phyloP scores from a whole-genome alignment of 1,140 invertebrate genomes.

The Ylistrum balloti region DNA sequence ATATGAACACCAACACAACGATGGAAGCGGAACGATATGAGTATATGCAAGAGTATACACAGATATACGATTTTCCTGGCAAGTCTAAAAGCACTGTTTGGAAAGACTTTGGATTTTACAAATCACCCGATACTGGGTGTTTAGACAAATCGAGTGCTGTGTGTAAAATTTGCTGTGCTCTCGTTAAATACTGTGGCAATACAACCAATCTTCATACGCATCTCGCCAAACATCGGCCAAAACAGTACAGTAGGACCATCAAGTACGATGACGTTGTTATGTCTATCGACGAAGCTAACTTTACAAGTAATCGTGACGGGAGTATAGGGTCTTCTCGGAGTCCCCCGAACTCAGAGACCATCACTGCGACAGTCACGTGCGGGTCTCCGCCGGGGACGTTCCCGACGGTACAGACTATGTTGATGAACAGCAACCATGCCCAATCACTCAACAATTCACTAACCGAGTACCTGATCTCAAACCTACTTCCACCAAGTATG shows the following conservation, averaged over 20 bases:
- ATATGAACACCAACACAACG: neutral
- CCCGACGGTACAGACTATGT: neutral
- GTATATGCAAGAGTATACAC: slow-evolving; percentile 34
- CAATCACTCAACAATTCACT: neutral
- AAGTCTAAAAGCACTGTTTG: slow-evolving; percentile 66
- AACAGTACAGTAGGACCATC: slow-evolving; percentile 39
- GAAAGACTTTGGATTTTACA: slow-evolving; percentile 69
- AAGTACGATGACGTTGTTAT: slow-evolving; percentile 44
- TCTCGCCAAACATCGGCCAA: slow-evolving; percentile 51
- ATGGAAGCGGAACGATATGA: neutral
- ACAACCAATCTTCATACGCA: slow-evolving; percentile 67
- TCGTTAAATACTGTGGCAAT: slow-evolving; percentile 63
- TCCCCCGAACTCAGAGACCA: neutral
- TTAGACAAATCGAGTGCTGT: slow-evolving; percentile 65
- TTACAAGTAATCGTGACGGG: slow-evolving; percentile 3
- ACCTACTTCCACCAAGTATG: slow-evolving; percentile 44
- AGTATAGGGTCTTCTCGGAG: neutral
- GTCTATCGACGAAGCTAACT: neutral
- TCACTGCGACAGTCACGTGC: neutral
- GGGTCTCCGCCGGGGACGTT: neutral
- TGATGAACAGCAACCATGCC: slow-evolving; percentile 15
- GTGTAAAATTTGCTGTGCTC: slow-evolving; percentile 63
- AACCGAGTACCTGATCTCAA: slow-evolving; percentile 50
- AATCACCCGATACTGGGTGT: slow-evolving; percentile 53
- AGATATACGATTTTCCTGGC: slow-evolving; percentile 64